phyloP scores from a whole-genome alignment of 35 echinoderm and acorn worm genomes.

The Heliocidaris erythrogramma region DNA sequence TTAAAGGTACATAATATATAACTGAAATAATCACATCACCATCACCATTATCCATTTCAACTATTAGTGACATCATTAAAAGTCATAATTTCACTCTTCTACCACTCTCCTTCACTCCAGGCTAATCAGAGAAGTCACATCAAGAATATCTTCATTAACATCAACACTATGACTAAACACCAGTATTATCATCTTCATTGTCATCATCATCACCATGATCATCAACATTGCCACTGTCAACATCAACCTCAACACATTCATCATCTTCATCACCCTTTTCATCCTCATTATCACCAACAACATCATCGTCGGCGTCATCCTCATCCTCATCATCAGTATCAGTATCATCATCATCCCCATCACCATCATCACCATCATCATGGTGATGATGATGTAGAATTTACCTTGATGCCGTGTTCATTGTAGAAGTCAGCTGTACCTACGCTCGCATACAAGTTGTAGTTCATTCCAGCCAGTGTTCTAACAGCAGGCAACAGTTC shows the following conservation, averaged over 20 bases:
- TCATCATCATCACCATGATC: no score
- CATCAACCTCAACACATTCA: background rate
- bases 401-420: constrained; percentile 96
- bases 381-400: background rate
- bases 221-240: background rate
- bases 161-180: background rate
- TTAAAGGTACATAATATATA: background rate
- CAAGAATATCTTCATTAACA: background rate
- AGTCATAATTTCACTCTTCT: background rate
- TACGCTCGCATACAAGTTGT: constrained; percentile 94
- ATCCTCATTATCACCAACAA: no score
- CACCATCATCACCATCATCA: no score
- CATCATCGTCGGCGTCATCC: no score
- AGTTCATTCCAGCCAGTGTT: constrained; percentile 79
- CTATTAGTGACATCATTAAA: background rate
- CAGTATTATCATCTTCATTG: no score
- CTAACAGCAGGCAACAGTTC: constrained; percentile 80
- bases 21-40: background rate
- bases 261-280: no score
- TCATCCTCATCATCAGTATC: no score
- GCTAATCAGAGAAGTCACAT: background rate
- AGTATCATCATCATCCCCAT: no score
- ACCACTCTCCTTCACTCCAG: background rate
- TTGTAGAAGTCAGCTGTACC: constrained; percentile 95
- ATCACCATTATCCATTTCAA: no score